These are phyloP conservation scores for Eira barbara DNA, from an alignment of 2,113 vertebrate genomes.

Conservation along the genomic window DNA sequence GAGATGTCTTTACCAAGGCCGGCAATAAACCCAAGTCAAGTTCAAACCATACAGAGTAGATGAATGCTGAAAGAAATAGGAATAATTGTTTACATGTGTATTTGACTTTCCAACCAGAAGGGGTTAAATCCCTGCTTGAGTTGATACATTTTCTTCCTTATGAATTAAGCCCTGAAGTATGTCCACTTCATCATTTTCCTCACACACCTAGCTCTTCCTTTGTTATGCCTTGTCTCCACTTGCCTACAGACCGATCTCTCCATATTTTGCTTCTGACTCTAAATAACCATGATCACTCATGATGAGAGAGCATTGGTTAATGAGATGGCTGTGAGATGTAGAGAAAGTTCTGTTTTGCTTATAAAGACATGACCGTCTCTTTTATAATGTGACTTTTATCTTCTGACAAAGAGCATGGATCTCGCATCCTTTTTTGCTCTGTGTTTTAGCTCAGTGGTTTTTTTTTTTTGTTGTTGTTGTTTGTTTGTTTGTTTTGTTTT, in stretches of 20 bases:
- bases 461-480: not conserved
- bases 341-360: slow-evolving; percentile 46
- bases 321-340: not conserved
- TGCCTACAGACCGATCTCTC: slow-evolving; percentile 40
- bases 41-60: not conserved
- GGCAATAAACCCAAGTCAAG: not conserved
- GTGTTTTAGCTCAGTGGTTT: not conserved
- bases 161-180: slow-evolving; percentile 61
- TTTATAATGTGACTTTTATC: not conserved
- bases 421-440: not conserved
- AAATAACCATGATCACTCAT: not conserved
- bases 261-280: slow-evolving; percentile 42
- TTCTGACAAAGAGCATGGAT: not conserved
- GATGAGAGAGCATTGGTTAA: slow-evolving; percentile 47
- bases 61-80: not conserved
- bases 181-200: slow-evolving; percentile 41
- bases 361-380: not conserved
- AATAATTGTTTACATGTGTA: not conserved
- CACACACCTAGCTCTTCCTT: slow-evolving; percentile 44
- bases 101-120: not conserved
- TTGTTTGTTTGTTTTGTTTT: not conserved
- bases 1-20: not conserved
- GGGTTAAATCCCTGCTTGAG: slow-evolving; percentile 15
- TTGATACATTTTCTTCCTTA: not conserved
- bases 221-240: slow-evolving; percentile 57